Conservation (phyloP, 2,113 vertebrate species). For the Semnornis frantzii region DNA sequence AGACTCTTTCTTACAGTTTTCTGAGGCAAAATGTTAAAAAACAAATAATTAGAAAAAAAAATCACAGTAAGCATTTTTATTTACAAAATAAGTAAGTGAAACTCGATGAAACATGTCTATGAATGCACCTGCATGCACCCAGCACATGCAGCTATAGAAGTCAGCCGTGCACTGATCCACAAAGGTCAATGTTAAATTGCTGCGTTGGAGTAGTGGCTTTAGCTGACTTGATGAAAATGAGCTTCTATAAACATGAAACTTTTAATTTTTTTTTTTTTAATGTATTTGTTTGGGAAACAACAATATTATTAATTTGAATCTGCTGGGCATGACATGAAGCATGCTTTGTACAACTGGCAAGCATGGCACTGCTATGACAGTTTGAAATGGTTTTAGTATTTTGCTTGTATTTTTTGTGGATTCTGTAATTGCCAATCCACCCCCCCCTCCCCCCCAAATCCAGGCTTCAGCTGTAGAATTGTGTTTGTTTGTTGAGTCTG, state of each 20-base stretch:
- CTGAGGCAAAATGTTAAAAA: background rate
- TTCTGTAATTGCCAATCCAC: background rate
- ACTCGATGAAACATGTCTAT: background rate
- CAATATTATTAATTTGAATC: background rate
- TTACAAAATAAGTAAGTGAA: background rate
- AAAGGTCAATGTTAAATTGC: background rate
- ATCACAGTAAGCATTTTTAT: background rate
- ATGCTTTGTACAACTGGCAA: background rate
- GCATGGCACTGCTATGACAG: background rate
- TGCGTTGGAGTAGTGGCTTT: background rate
- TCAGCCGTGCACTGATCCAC: background rate
- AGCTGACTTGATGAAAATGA: background rate
- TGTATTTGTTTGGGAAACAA: background rate
- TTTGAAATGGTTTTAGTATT: background rate
- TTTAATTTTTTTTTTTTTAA: background rate
- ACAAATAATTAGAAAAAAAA: too few relatives aligned
- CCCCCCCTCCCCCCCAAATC: background rate
- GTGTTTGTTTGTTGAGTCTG: background rate
- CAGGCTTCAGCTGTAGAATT: background rate
- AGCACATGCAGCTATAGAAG: background rate
- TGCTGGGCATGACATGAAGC: background rate
- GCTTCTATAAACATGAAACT: background rate
- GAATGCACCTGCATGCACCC: fast-evolving
- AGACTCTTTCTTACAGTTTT: background rate
- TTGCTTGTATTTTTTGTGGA: background rate